Conservation (phyloP, 2,888 invertebrate species). For the Steinernema hermaphroditum region DNA sequence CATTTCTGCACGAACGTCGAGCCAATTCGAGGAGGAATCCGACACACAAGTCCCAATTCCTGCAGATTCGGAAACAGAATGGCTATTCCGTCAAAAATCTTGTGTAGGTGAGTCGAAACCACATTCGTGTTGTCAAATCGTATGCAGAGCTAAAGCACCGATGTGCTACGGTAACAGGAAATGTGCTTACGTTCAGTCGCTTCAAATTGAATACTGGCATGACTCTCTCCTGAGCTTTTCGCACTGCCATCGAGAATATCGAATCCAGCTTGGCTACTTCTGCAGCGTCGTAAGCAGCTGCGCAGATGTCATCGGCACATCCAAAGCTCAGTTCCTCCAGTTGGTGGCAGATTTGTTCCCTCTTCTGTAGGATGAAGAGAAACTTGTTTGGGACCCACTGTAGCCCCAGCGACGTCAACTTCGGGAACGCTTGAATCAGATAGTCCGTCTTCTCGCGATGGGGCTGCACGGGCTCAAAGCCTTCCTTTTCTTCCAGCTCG, state of each 20-base stretch:
- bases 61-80: neutral
- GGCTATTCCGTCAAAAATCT: neutral
- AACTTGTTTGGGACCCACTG: conserved; percentile 14
- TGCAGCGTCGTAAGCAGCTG: neutral
- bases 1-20: neutral
- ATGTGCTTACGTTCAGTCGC: neutral
- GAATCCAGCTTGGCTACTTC: neutral
- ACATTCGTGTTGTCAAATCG: neutral
- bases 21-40: conserved; percentile 6
- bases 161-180: neutral
- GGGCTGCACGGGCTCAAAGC: neutral
- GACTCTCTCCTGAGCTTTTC: neutral
- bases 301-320: conserved; percentile 1
- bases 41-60: neutral
- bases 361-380: neutral
- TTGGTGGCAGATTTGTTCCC: neutral
- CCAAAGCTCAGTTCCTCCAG: conserved; percentile 18
- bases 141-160: neutral
- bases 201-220: neutral
- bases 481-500: neutral
- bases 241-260: neutral
- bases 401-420: neutral
- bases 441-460: neutral
- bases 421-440: conserved; percentile 9
- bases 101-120: neutral